Conservation (phyloP, 2,888 invertebrate species). For the Syrphus vitripennis region DNA sequence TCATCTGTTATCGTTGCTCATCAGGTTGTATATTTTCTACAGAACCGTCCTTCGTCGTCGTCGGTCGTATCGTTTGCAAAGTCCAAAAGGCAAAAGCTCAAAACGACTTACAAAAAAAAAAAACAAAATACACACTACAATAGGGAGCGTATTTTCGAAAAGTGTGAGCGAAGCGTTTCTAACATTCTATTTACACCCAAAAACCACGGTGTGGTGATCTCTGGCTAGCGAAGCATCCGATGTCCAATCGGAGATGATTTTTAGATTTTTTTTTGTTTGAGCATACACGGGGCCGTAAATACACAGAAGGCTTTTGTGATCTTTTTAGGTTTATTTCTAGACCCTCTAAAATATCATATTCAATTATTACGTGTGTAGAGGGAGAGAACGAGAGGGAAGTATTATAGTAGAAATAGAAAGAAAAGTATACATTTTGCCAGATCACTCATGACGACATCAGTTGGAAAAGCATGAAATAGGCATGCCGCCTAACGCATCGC, state of each 20-base stretch:
- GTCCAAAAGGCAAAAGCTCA: constrained; percentile 27
- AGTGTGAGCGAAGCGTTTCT: constrained; percentile 47
- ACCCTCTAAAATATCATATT: constrained; percentile 65
- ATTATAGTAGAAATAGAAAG: not conserved
- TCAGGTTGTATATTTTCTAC: constrained; percentile 7
- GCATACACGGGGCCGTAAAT: constrained; percentile 8
- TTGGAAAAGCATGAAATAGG: constrained; percentile 1
- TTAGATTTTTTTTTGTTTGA: not conserved
- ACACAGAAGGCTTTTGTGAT: constrained; percentile 54
- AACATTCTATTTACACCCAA: constrained; percentile 60
- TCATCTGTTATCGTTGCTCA: constrained; percentile 7
- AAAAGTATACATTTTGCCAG: not conserved
- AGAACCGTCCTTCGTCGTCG: constrained; percentile 50
- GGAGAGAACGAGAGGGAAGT: not conserved
- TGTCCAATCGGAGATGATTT: constrained; percentile 48
- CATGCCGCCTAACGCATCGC: constrained; percentile 17
- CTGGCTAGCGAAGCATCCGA: constrained; percentile 29
- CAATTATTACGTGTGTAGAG: constrained; percentile 25
- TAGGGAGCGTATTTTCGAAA: constrained; percentile 51
- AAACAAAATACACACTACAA: constrained; percentile 49
- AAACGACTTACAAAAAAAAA: constrained; percentile 7
- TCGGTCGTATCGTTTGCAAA: constrained; percentile 48
- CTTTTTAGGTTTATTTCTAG: constrained; percentile 64
- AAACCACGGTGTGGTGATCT: constrained; percentile 34
- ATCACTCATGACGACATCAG: constrained; percentile 45